Base-by-base conservation (phyloP, 2,113 vertebrate genomes). In the Pimephales promelas region DNA sequence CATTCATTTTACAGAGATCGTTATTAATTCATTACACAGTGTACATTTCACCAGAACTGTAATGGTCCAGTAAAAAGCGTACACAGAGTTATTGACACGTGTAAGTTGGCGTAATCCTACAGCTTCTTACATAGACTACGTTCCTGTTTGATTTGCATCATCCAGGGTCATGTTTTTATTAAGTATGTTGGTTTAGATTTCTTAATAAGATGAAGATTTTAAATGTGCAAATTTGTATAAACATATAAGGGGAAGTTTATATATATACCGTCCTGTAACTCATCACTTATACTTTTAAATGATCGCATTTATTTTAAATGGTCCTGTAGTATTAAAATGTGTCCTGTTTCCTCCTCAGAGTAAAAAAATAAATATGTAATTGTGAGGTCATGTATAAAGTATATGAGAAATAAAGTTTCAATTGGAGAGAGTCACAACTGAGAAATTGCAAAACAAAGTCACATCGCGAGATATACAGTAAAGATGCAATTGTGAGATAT, bases 1-100 rank as follows among this genome's bases (percentile, higher is more conserved):
- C 78, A 79, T 79, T 62, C 59, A 52, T 31, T 79, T 79, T 79
- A 64, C 61, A 49, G 78, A 34, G 59, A 66, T 79, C 24, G 9
- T 79, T 66, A 79, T 79, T 66, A 62, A 66, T 66, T 79, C 26
- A 62, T 49, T 79, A 66, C 61, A 79, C 24, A 3, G 59, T 13
- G 43, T 31, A 52, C 2, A 28, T 79, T 79, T 66, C 76, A 45
- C 3, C 36, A 49, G 43, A n/a, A 62, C 2, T 66, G 78, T 79
- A 49, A 79, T 20, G 26, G 40, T 34, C 43, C 26, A 22, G 43
- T 49, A 79, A 49, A 78, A 54, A 79, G 43, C 18, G 4, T 31
- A 28, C 71, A 36, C 24, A 11, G 9, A 36, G 47, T n/a, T 16
- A 56, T 6, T 70, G 66, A 36, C 52, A 40, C 10, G 54, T 59